A percentile compares a stretch with the other conserved stretches of the same genome.
phyloP scores from a whole-genome alignment of 2,797 vertebrate genomes.

The Chanos chanos region DNA sequence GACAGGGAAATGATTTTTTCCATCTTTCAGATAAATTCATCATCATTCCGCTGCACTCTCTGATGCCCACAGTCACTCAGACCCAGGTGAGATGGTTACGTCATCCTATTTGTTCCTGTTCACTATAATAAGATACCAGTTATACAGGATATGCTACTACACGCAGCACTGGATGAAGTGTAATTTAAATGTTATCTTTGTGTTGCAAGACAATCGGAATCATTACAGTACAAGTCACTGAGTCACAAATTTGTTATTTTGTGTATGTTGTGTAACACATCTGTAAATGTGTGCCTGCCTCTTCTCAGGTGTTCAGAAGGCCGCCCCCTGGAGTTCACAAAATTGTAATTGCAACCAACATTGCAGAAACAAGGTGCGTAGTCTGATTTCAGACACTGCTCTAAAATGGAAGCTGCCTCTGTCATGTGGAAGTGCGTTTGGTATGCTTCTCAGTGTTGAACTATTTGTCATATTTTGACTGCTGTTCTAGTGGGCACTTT shows the following conservation, averaged over 20 bases:
- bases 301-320: slow-evolving; percentile 90
- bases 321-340: slow-evolving; percentile 93
- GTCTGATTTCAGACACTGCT: too few relatives aligned
- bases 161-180: too few relatives aligned
- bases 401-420: background rate
- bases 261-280: background rate
- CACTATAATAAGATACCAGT: background rate
- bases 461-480: too few relatives aligned
- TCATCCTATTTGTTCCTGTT: background rate
- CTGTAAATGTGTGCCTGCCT: too few relatives aligned
- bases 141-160: too few relatives aligned
- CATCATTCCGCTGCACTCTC: slow-evolving; percentile 94
- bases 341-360: slow-evolving; percentile 98
- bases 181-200: slow-evolving; percentile 38
- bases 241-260: background rate
- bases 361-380: slow-evolving; percentile 93
- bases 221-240: too few relatives aligned
- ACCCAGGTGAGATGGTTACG: slow-evolving; percentile 84
- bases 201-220: too few relatives aligned
- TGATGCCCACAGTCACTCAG: slow-evolving; percentile 98
- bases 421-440: background rate
- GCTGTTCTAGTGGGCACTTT: too few relatives aligned
- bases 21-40: slow-evolving; percentile 86
- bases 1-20: background rate
- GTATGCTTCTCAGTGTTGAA: background rate